Evolutionary conservation across 2,113 vertebrate species (phyloP), one percentile per base, ranked within the genome.

Genomic region (Notothenia rossii): DNA sequence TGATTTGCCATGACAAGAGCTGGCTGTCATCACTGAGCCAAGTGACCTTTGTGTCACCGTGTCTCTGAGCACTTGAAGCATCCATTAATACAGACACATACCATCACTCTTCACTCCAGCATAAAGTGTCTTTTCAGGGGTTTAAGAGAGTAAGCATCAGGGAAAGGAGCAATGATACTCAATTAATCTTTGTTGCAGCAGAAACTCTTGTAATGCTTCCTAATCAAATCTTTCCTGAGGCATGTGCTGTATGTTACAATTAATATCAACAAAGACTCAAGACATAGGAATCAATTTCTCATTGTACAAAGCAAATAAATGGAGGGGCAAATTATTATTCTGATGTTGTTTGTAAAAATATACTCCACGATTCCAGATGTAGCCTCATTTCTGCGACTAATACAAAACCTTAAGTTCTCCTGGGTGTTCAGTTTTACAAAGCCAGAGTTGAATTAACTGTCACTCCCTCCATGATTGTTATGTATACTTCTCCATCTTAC

Each of bases 1-100:
- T 97, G 97, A 96, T 98, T 97, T 97, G 96, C 96, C 95, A 95
- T 96, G 96, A 96, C 90, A 95, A 70, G 89, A 86, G 95, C 91
- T 75, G 83, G 95, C 95, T 97, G 96, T 97, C 96, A 96, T 92
- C 88, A 55, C 92, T 94, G 94, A 96, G 94, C 94, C 94, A 93
- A 91, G 93, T 97, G 97, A 98, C 97, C 97, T 98, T 98, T 95
- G 95, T 91, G 88, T 94, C 94, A 93, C 90, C 84, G 85, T 93
- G 93, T 95, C 91, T 94, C 94, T 93, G 94, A 94, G 92, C 94
- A 93, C 95, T 94, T 58, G 83, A 95, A 89, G 96, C 95, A 96
- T 96, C 96, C 96, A 95, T 96, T 96, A 96, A 91, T 92, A 91
- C 89, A 84, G 94, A 91, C 93, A 92, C 88, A 58, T 71, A 83